Base-by-base conservation (phyloP, 2,113 vertebrate genomes). In the Paraplagusia blochii region DNA sequence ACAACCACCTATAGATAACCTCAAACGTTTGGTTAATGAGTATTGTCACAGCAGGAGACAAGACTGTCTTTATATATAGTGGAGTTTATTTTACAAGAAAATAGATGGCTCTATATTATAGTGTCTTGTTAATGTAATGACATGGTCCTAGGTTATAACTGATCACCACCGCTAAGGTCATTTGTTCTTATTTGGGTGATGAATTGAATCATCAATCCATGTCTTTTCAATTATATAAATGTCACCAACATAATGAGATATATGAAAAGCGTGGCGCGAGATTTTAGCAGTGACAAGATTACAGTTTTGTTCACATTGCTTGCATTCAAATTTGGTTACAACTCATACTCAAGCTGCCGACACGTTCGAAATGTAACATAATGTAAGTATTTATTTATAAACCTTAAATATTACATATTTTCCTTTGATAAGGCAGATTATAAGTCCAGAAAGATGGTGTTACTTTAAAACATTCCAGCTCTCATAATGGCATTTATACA, bases 381-480 rank as follows among this genome's bases (percentile, higher is more conserved):
- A 72, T 36, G 55, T 58, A 69, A 36, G 63, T 59, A 81, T 85
- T 87, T 84, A 87, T 85, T 84, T 83, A 85, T 61, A 87, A 87
- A 87, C 66, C 63, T 72, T 59, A 43, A 78, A 76, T 79, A 78
- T 76, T 76, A 85, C 83, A 84, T 70, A 56, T 66, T 72, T 75
- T 72, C 66, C 69, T 81, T 71, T 45, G 67, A 74, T 82, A 87
- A 84, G 81, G 83, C 81, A 82, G 73, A 39, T 84, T 83, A 87
- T 69, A 84, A 80, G 64, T 84, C 74, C 82, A 80, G 63, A 83
- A 81, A 85, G 66, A 81, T 85, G 80, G 68, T 18, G 59, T 75
- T 65, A 81, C 79, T 72, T 77, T 66, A 82, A 85, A 85, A 83
- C 82, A 85, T 83, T 85, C 79, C 78, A 77, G 71, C 76, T 81